These are phyloP conservation scores for Chromobotia macracanthus DNA, from an alignment of 2,797 vertebrate species.

Conservation along the genomic window DNA sequence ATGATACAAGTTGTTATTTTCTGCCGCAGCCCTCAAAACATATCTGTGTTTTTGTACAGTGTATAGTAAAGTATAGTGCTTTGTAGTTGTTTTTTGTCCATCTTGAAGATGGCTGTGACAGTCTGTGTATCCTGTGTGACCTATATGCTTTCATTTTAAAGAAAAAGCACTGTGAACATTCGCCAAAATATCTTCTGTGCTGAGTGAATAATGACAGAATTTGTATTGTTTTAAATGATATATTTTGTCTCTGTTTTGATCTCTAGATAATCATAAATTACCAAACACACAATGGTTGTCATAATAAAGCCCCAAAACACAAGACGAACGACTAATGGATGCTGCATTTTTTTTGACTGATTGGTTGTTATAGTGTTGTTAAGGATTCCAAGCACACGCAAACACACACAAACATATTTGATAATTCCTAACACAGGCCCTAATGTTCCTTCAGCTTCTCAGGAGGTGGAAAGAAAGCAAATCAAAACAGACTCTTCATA, in stretches of 20 bases:
- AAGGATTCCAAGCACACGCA: conserved; percentile 39
- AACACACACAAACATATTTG: conserved; percentile 42
- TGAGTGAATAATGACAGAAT: background rate
- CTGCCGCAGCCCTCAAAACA: background rate
- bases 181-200: background rate
- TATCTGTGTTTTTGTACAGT: background rate
- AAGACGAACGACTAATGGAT: conserved; percentile 39
- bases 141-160: background rate
- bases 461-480: conserved; percentile 45
- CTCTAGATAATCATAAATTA: background rate
- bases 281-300: too few species aligned
- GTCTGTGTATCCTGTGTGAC: background rate
- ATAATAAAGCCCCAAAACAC: background rate
- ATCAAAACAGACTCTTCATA: conserved; percentile 61
- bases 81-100: background rate
- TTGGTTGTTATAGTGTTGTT: conserved; percentile 33
- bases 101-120: background rate
- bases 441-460: conserved; percentile 29
- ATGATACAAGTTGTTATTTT: background rate
- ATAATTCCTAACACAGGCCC: conserved; percentile 45
- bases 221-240: background rate
- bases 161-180: background rate
- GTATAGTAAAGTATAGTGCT: too few species aligned
- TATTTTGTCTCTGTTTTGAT: background rate
- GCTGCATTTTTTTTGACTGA: conserved; percentile 12